Evolutionary conservation across 2,888 invertebrate genomes (phyloP).

Genomic region (Eudemis profundana): DNA sequence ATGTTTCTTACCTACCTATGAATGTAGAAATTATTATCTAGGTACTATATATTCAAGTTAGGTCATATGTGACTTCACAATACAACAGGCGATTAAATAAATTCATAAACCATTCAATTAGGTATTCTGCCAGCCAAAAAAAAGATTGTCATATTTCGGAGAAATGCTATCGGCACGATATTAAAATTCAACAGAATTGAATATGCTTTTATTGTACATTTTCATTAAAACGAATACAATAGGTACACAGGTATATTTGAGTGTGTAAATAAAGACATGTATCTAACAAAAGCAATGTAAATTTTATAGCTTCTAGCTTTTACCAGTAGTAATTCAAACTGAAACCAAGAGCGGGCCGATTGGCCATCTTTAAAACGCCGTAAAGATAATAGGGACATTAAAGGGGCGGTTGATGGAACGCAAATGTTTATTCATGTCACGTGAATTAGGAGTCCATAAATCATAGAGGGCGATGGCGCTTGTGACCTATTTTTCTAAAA

Average conservation of each 20-base stretch:
- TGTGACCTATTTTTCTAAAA: constrained; percentile 23
- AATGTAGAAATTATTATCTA: too few relatives aligned
- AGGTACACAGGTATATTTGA: too few relatives aligned
- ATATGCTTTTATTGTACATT: background rate
- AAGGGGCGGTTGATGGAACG: constrained; percentile 29
- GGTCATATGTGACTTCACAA: too few relatives aligned
- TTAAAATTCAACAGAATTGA: background rate
- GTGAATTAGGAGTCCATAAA: constrained; percentile 31
- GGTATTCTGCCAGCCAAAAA: background rate
- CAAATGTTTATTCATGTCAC: constrained; percentile 37
- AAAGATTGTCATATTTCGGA: background rate
- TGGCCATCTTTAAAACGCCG: constrained; percentile 22
- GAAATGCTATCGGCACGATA: background rate
- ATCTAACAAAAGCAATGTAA: background rate
- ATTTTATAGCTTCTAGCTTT: background rate
- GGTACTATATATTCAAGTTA: too few relatives aligned
- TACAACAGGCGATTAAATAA: too few relatives aligned
- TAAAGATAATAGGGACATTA: constrained; percentile 36
- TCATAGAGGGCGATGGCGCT: constrained; percentile 18
- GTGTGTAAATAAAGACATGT: too few relatives aligned
- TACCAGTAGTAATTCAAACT: background rate
- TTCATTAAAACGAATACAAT: too few relatives aligned
- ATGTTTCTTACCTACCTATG: too few relatives aligned
- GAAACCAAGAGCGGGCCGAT: constrained; percentile 6
- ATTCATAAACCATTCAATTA: too few relatives aligned